Base-by-base conservation (phyloP, 2,113 vertebrate species). In the Semicossyphus pulcher region DNA sequence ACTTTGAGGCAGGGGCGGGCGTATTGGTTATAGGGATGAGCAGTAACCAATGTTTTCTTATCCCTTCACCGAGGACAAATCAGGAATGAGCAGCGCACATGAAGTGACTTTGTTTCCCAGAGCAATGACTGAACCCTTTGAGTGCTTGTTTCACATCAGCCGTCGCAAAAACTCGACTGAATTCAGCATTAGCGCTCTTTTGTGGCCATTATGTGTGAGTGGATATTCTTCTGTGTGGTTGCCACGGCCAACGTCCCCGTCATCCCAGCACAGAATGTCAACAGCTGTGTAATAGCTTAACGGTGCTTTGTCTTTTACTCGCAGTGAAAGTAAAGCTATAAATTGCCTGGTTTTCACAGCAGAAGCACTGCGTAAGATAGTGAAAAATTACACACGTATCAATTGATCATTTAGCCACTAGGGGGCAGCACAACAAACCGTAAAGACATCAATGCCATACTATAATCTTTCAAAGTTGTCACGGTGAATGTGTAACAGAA, bases 71-170 rank as follows among this genome's bases (percentile, higher is more conserved):
- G 20, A 41, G 26, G 49, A 49, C 37, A 44, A 26, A 51, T 26
- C 58, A 61, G 15, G n/a, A 72, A 59, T 10, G 52, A 63, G 44
- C 51, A 59, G 44, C 1, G 7, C 3, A 28, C 44, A 47, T 5
- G 9, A 53, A 73, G 56, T 58, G 68, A 54, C 36, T 56, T 56
- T 67, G 64, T 67, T 62, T 52, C 52, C 61, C 5, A 26, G 31
- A 81, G 59, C 78, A 21, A 49, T 37, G 1, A 21, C 28, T 48
- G 56, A 57, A 75, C 58, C 48, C 64, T 44, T 32, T 3, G 39
- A 65, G 54, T 57, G 54, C 53, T 60, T 31, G 26, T 63, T 39
- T 53, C 47, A 65, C 44, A 54, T 62, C n/a, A 29, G 65, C 26
- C 14, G 28, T 37, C 31, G 41, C 11, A 29, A 39, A 72, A 39